These are phyloP conservation scores for Cephus sareptanus DNA, from an alignment of 2,888 invertebrate genomes.

Conservation along the genomic window DNA sequence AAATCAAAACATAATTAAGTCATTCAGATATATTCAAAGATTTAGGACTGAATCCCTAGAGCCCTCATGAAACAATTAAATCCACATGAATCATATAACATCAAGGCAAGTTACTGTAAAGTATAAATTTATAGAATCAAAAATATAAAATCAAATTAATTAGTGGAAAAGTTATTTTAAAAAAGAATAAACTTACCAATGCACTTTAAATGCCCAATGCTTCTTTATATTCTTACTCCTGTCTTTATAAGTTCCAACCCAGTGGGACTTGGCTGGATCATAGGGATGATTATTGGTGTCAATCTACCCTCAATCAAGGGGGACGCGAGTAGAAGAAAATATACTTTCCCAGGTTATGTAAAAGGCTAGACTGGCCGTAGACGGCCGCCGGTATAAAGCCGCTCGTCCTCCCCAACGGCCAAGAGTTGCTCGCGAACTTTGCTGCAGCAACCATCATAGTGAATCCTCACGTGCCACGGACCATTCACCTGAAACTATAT, in stretches of 20 bases:
- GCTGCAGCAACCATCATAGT: slow-evolving; percentile 55
- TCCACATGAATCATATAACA: not conserved
- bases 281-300: not conserved
- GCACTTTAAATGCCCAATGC: not conserved
- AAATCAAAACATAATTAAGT: not conserved
- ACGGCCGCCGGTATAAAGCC: slow-evolving; percentile 61
- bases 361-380: slow-evolving; percentile 51
- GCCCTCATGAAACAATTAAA: not conserved
- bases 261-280: not conserved
- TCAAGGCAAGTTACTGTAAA: not conserved
- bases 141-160: too few species aligned
- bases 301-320: slow-evolving; percentile 8
- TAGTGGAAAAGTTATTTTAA: too few species aligned
- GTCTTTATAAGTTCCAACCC: not conserved
- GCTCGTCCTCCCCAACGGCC: slow-evolving; percentile 57
- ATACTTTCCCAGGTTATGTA: slow-evolving; percentile 65
- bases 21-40: not conserved
- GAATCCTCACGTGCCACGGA: not conserved
- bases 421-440: slow-evolving; percentile 63
- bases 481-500: not conserved
- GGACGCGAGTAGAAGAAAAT: slow-evolving; percentile 47
- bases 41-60: not conserved
- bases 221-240: not conserved
- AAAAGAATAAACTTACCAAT: too few species aligned
- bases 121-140: too few species aligned